phyloP scores from a whole-genome alignment of 2,113 vertebrate species.

The Hippoglossus stenolepis region DNA sequence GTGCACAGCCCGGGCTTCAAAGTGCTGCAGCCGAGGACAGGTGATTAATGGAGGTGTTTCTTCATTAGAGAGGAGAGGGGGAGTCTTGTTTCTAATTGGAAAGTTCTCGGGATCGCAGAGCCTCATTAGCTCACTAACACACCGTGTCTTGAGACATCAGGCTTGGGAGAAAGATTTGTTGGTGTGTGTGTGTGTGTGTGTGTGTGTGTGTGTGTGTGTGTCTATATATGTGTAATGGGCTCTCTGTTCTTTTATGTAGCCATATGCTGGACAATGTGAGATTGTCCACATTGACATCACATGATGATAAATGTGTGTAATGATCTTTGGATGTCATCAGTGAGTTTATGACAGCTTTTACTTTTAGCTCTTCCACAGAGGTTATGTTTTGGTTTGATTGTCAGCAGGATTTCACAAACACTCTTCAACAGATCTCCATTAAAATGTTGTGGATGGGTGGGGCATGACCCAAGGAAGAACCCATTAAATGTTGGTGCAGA shows the following conservation, averaged over 20 bases:
- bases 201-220: background rate
- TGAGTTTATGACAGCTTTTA: too few species aligned
- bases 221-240: background rate
- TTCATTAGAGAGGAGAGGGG: conserved; percentile 67
- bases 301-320: too few species aligned
- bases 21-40: conserved; percentile 58
- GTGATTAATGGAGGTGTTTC: conserved; percentile 67
- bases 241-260: conserved; percentile 20
- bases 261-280: conserved; percentile 38
- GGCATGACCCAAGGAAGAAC: too few species aligned
- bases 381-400: too few species aligned
- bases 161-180: background rate
- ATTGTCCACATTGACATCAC: too few species aligned
- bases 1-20: conserved; percentile 56
- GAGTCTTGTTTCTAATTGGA: conserved; percentile 60
- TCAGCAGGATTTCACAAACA: too few species aligned
- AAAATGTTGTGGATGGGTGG: too few species aligned
- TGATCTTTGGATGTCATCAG: too few species aligned
- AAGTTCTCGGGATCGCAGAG: conserved; percentile 56
- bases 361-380: too few species aligned
- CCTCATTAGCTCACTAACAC: conserved; percentile 62
- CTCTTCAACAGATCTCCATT: too few species aligned
- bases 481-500: too few species aligned
- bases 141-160: conserved; percentile 35
- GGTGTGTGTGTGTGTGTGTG: background rate